Conservation (phyloP, 2,113 vertebrate species). For the Carollia perspicillata region DNA sequence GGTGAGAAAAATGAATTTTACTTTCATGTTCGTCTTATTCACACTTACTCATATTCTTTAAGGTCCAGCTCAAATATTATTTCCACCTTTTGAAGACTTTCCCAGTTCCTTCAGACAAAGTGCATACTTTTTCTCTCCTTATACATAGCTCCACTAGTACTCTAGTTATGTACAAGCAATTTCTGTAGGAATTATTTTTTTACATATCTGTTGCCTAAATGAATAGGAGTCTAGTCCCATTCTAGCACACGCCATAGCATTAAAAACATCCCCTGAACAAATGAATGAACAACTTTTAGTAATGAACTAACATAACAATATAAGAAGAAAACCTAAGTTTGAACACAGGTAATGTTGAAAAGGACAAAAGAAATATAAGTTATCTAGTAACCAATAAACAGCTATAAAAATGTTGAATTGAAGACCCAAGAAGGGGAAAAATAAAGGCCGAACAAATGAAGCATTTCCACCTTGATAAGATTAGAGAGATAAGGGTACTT, state of each 20-base stretch:
- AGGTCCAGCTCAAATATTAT: not conserved
- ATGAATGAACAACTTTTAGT: conserved; percentile 1
- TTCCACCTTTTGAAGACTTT: not conserved
- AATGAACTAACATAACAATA: not conserved
- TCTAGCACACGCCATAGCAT: not conserved
- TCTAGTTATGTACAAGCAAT: too few species aligned
- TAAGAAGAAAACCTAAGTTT: not conserved
- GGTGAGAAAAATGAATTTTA: not conserved
- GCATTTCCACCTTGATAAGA: not conserved
- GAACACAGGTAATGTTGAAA: not conserved
- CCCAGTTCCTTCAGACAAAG: not conserved
- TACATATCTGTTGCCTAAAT: not conserved
- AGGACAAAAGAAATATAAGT: not conserved
- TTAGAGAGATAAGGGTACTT: not conserved
- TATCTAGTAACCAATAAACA: not conserved
- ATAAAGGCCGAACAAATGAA: not conserved
- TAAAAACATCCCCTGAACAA: not conserved
- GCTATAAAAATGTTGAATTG: not conserved
- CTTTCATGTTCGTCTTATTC: not conserved
- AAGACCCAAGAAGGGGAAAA: not conserved
- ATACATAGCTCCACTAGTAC: not conserved
- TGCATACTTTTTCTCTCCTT: not conserved
- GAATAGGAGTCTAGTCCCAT: not conserved
- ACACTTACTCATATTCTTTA: not conserved
- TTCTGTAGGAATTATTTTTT: not conserved